phyloP scores from a whole-genome alignment of 1,140 invertebrate species.

The Drosophila repleta region DNA sequence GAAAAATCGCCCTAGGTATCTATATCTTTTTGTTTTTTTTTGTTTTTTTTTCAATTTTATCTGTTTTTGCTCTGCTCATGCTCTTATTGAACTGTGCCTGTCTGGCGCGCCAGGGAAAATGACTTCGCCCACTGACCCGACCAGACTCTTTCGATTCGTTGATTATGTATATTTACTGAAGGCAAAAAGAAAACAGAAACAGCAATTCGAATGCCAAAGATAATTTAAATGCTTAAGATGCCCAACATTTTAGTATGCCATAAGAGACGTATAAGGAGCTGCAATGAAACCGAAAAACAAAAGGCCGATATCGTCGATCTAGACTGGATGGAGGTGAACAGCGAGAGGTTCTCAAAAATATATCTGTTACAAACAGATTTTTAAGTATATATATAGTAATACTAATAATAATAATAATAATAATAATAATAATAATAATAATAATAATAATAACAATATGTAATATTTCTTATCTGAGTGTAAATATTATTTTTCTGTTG shows the following conservation, averaged over 20 bases:
- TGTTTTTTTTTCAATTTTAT: neutral
- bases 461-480: neutral
- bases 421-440: too few relatives aligned
- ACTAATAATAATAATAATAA: too few relatives aligned
- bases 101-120: slow-evolving; percentile 41
- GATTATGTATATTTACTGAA: slow-evolving; percentile 73
- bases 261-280: neutral
- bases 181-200: slow-evolving; percentile 65
- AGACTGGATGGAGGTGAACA: too few relatives aligned
- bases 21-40: neutral
- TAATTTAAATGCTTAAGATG: slow-evolving; percentile 36
- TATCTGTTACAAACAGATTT: neutral
- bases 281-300: neutral
- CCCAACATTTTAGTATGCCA: neutral
- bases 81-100: slow-evolving; percentile 25
- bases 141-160: slow-evolving; percentile 31
- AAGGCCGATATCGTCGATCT: too few relatives aligned
- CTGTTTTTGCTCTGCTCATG: neutral
- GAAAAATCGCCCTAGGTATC: slow-evolving; percentile 26
- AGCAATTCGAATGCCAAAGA: slow-evolving; percentile 55
- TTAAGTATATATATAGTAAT: too few relatives aligned
- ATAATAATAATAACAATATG: too few relatives aligned
- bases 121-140: slow-evolving; percentile 39
- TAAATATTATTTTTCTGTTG: slow-evolving; percentile 10
- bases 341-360: too few relatives aligned